Percentiles rank a stretch among this genome's conserved stretches.
Evolutionary conservation across 2,797 vertebrate genomes (phyloP).

Genomic region (Erpetoichthys calabaricus): DNA sequence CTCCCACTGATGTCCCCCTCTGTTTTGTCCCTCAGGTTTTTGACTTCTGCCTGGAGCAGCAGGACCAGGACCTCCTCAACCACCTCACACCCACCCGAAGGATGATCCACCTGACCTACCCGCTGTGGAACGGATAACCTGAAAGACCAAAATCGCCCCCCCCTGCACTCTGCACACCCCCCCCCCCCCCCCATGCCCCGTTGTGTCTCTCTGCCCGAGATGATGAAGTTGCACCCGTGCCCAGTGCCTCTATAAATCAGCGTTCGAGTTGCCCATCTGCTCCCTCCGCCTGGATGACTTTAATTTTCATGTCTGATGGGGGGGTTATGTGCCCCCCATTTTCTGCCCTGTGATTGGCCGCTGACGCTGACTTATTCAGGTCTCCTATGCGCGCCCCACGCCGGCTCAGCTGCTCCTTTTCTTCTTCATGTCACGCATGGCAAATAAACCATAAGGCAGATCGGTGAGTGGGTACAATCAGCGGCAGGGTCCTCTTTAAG

Average conservation of each 20-base stretch:
- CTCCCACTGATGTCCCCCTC: background rate
- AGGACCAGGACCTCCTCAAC: constrained; percentile 18
- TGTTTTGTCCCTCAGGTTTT: constrained; percentile 26
- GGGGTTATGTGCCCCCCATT: no score
- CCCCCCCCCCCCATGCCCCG: background rate
- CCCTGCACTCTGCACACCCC: background rate
- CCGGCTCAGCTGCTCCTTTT: no score
- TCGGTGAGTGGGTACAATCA: no score
- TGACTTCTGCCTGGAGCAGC: constrained; percentile 22
- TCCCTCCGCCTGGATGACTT: no score
- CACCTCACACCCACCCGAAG: constrained; percentile 20
- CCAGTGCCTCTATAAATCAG: background rate
- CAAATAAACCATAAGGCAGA: no score
- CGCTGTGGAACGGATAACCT: constrained; percentile 18
- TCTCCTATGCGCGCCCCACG: no score
- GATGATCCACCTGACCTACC: constrained; percentile 19
- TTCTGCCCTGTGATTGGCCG: no score
- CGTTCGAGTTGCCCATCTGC: background rate
- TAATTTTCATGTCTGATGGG: no score
- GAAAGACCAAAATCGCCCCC: background rate
- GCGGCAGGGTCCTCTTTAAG: no score
- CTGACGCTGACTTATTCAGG: no score
- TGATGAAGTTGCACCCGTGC: no score
- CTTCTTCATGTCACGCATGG: no score
- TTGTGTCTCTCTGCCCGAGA: background rate